phyloP scores from a whole-genome alignment of 92 coral and sea anemone species.

The Anthopleura xanthogrammica region DNA sequence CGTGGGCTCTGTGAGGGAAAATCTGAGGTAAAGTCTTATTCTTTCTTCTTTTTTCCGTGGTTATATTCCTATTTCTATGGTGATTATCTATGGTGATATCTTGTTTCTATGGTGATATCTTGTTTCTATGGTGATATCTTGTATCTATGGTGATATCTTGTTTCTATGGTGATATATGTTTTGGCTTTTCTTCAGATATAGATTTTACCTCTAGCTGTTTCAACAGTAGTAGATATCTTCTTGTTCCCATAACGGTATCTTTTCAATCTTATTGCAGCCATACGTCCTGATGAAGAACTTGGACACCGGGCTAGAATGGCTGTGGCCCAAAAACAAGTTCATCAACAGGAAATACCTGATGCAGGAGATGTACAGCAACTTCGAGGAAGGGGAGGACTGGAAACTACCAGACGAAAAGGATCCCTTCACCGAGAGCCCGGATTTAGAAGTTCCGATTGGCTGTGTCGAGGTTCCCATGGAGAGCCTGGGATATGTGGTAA shows the following conservation, averaged over 20 bases:
- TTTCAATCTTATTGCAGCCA: conserved; percentile 50
- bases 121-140: not conserved
- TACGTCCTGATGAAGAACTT: conserved; percentile 86
- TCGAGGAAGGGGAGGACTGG: conserved; percentile 95
- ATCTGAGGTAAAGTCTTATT: conserved; percentile 62
- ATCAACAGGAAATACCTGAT: conserved; percentile 84
- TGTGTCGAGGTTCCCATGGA: conserved; percentile 92
- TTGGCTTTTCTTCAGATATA: not conserved
- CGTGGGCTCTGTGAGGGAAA: conserved; percentile 85
- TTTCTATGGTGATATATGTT: not conserved
- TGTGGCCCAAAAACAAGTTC: conserved; percentile 87
- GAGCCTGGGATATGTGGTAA: conserved; percentile 92
- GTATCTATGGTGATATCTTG: not conserved
- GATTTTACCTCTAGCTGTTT: not conserved
- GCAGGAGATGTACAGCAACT: conserved; percentile 92
- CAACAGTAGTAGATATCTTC: too few species aligned
- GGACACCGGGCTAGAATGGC: conserved; percentile 77
- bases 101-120: not conserved
- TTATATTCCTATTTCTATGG: not conserved
- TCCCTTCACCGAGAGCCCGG: conserved; percentile 86
- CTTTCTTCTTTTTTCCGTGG: not conserved
- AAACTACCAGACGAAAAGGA: conserved; percentile 89
- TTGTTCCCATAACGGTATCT: not conserved
- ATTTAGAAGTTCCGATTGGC: conserved; percentile 81
- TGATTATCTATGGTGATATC: not conserved